Percentiles rank a stretch among this genome's conserved stretches.
Conservation (phyloP, 2,113 vertebrate genomes). For the Ondatra zibethicus region DNA sequence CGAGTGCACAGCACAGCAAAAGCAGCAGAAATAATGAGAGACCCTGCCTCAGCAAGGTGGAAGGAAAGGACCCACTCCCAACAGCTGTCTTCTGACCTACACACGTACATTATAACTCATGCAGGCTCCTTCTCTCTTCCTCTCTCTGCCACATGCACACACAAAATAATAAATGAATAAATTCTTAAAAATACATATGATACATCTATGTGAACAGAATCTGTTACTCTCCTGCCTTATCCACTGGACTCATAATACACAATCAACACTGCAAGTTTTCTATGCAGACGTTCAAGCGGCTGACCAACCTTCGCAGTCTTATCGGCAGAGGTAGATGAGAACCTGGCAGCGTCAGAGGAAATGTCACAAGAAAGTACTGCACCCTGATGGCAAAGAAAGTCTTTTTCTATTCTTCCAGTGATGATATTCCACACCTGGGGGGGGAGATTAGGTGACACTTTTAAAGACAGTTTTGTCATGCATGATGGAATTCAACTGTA, state of each 20-base stretch:
- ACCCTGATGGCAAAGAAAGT: slow-evolving; percentile 90
- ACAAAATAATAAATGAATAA: neutral
- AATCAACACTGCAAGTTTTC: neutral
- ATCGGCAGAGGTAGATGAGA: slow-evolving; percentile 95
- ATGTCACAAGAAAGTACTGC: slow-evolving; percentile 94
- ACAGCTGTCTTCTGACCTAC: too few relatives aligned
- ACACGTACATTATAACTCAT: neutral
- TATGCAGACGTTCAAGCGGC: neutral
- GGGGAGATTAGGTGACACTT: slow-evolving; percentile 29
- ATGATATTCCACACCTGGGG: slow-evolving; percentile 92
- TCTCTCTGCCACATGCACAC: neutral
- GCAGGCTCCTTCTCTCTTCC: neutral
- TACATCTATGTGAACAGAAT: neutral
- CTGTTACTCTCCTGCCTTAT: neutral
- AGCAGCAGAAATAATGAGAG: neutral
- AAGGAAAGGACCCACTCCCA: neutral
- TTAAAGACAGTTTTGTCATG: neutral
- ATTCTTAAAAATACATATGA: neutral
- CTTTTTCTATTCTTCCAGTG: slow-evolving; percentile 88
- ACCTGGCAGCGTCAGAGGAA: slow-evolving; percentile 90
- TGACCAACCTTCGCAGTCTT: slow-evolving; percentile 93
- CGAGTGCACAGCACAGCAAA: neutral
- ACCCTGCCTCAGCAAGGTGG: neutral
- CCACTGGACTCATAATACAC: neutral
- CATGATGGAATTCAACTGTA: neutral